Evolutionary conservation across 92 coral and sea anemone genomes (phyloP), one percentile per base, ranked within the genome.

Genomic region (Palythoa heliodiscus): DNA sequence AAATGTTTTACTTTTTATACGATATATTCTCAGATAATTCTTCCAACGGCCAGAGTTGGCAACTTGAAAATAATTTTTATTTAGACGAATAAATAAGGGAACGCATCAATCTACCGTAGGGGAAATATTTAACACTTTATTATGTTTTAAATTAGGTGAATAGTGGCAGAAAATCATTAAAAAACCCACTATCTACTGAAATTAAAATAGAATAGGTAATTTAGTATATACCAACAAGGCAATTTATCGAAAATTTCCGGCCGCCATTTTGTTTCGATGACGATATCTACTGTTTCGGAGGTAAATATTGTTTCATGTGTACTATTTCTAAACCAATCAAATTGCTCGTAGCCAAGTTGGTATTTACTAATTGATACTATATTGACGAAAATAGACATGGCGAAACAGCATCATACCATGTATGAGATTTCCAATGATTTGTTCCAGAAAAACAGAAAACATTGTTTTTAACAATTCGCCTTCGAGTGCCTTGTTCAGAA

Each of bases 1-100:
- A 80, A 60, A 80, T 55, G 22, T 80, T 80, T 80, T 80, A 80
- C 73, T 80, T 80, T 80, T 80, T 80, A 66, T 80, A 80, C 53
- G 24, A 20, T 57, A 16, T 67, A 77, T 61, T 60, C 82, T 60
- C 29, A 20, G 63, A 48, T 24, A 66, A 52, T 40, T 67, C 40
- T 80, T 80, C 74, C 73, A 67, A 23, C 19, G 12, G 24, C 16
- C 73, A 11, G 47, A 4, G 11, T 29, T 16, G 47, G 73, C 9
- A 72, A 37, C 54, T 72, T 77, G 50, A 35, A 19, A 55, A 77
- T 24, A 25, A 14, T 4, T 22, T 63, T 63, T 20, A 10, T 63
- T n/a, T 17, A 24, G 25, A 23, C 25, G 23, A 43, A 43, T 43
- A 11, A 63, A 63, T 4, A 19, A 63, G 11, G 22, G 25, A 63